Evolutionary conservation across 2,797 vertebrate species (phyloP).

Genomic region (Micromesistius poutassou): DNA sequence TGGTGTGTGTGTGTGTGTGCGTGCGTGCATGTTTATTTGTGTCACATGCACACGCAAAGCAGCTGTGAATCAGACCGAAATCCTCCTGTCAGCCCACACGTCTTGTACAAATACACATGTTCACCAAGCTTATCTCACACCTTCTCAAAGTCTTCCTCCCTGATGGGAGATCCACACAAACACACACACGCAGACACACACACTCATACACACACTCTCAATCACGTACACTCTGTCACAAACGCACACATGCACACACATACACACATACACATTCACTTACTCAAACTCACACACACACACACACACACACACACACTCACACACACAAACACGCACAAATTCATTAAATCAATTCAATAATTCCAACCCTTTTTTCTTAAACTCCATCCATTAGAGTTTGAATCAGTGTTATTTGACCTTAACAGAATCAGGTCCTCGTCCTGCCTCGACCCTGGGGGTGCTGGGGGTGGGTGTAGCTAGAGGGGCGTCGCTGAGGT

Average conservation of each 20-base stretch:
- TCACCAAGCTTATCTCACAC: slow-evolving; percentile 11
- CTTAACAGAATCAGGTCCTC: too few species aligned
- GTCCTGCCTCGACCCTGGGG: not conserved
- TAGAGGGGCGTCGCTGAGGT: not conserved
- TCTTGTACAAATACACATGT: slow-evolving; percentile 18
- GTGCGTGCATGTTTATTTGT: slow-evolving; percentile 3
- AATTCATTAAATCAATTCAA: too few species aligned
- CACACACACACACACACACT: too few species aligned
- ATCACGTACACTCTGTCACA: too few species aligned
- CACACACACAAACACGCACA: too few species aligned
- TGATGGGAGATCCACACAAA: not conserved
- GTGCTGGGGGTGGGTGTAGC: slow-evolving; percentile 5
- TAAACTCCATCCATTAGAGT: too few species aligned
- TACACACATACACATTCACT: too few species aligned
- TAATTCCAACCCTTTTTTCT: too few species aligned
- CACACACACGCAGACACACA: not conserved
- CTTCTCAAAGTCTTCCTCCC: slow-evolving; percentile 3
- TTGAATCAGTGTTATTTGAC: too few species aligned
- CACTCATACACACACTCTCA: too few species aligned
- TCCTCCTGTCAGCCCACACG: slow-evolving; percentile 58
- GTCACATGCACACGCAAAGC: slow-evolving; percentile 72
- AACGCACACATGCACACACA: too few species aligned
- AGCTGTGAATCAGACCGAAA: slow-evolving; percentile 70
- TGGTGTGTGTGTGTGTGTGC: slow-evolving; percentile 12
- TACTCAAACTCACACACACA: too few species aligned